Base-by-base conservation (phyloP, 2,113 vertebrate species). In the Dasyprocta punctata region DNA sequence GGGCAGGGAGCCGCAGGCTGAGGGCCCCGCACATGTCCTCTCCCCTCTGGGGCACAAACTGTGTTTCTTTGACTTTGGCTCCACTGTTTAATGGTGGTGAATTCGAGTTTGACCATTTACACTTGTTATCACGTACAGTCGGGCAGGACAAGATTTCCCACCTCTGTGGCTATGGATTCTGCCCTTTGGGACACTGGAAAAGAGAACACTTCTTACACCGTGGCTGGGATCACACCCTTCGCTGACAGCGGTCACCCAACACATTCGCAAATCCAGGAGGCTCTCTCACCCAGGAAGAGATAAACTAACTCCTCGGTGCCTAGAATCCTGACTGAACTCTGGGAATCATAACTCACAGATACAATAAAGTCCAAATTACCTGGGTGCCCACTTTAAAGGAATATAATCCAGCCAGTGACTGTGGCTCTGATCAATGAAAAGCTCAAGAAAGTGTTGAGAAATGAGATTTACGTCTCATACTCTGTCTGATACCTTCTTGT, bases 1-100 rank as follows among this genome's bases (percentile, higher is more conserved):
- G 33, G 16, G 56, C 47, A 44, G 38, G 52, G 33, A 12, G 60
- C 60, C 5, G 17, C 58, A 82, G 30, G 47, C 7, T 0, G 33
- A 44, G 3, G 2, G 5, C 13, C 0, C 22, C 0, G 1, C 14
- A 0, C n/a, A 22, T 20, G 56, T 16, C 30, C 60, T n/a, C 26
- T n/a, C 33, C 82, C 56, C 14, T n/a, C 8, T 3, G 88, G 56
- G 33, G 83, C 38, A 75, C 12, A 17, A 17, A 2, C 58, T 24
- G 0, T 19, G 1, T 14, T 78, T 41, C 89, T 81, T 44, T 69
- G 41, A 88, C 54, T 86, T 60, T 36, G 3, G 11, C 63, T 78
- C 60, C 65, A 38, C n/a, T 33, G 5, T 65, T 65, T 38, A 67
- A 73, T 47, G 13, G 7, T 10, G 28, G 69, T 61, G n/a, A 56